Evolutionary conservation across 2,888 invertebrate species (phyloP), one percentile per base, ranked within the genome.

Genomic region (Oasisia sp.): DNA sequence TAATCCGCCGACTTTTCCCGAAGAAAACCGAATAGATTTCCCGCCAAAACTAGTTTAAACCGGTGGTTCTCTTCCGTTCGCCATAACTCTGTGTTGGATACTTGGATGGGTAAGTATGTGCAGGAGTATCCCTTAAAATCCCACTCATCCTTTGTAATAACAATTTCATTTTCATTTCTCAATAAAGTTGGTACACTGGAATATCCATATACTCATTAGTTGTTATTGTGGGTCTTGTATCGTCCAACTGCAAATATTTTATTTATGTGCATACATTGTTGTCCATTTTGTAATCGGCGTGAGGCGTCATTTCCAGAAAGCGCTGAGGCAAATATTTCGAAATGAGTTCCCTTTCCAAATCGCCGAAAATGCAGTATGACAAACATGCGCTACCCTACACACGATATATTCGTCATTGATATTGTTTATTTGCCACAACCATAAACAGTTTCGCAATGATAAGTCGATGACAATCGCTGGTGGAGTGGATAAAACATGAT

Each of bases 31-130:
- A 74, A 74, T 74, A 74, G 27, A 74, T 74, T 74, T 74, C 74
- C 74, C 74, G 74, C 74, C 74, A 74, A 74, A 74, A 74, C 74
- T 74, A 74, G 74, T 74, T 74, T 74, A 74, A 74, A 74, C 74
- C 74, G 74, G 74, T 74, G 74, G 27, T 74, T 74, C 74, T 74
- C 74, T 74, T 74, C 74, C 74, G 74, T 74, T 74, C 74, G 74
- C 74, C 74, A 74, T 74, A 74, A 74, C 74, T 74, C 74, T 74
- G 74, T 74, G 74, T 74, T 74, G 74, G 74, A 74, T 74, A 74
- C 74, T 74, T 74, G 74, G 74, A 74, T 74, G 74, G 74, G 74
- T 74, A 74, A 74, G 74, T 74, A 27, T 74, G 74, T 74, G 74
- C 74, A 27, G 74, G 74, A 74, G 74, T 74, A 74, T 74, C 74